Evolutionary conservation across 2,797 vertebrate species (phyloP).

Genomic region (Eospalax fontanierii): DNA sequence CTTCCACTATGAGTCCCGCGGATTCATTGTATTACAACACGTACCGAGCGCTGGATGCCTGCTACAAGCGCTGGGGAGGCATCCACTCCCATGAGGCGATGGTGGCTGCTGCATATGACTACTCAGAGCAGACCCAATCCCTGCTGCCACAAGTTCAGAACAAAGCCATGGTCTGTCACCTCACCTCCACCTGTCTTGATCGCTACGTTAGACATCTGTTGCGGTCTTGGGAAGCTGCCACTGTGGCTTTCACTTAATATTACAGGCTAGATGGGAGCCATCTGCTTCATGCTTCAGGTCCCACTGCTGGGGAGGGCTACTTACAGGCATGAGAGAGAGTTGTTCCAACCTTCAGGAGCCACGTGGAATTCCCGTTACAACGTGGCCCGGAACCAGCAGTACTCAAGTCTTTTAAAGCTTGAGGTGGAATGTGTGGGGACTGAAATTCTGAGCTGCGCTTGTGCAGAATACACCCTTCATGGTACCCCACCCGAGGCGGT

Average conservation of each 20-base stretch:
- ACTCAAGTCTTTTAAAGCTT: constrained; percentile 90
- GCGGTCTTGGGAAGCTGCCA: constrained; percentile 89
- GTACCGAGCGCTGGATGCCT: too few relatives aligned
- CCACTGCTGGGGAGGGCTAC: constrained; percentile 90
- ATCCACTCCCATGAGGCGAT: constrained; percentile 86
- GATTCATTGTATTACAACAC: constrained; percentile 90
- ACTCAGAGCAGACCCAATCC: constrained; percentile 87
- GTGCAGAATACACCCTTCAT: constrained; percentile 86
- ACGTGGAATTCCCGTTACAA: constrained; percentile 92
- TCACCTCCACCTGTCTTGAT: constrained; percentile 91
- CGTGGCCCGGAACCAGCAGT: constrained; percentile 91
- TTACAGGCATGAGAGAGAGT: constrained; percentile 91
- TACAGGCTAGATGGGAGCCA: constrained; percentile 94
- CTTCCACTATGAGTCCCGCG: constrained; percentile 90
- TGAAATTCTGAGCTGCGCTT: constrained; percentile 84
- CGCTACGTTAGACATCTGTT: constrained; percentile 91
- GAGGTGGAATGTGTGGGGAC: constrained; percentile 87
- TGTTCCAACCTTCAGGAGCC: constrained; percentile 92
- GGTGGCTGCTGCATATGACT: constrained; percentile 86
- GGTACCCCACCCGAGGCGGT: constrained; percentile 83
- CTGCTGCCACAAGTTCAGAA: constrained; percentile 87
- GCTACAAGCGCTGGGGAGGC: constrained; percentile 88
- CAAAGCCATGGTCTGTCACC: constrained; percentile 88
- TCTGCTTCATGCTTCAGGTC: constrained; percentile 91
- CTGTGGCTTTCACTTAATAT: constrained; percentile 91